phyloP scores from a whole-genome alignment of 2,113 vertebrate species.

The Psittacus erithacus region DNA sequence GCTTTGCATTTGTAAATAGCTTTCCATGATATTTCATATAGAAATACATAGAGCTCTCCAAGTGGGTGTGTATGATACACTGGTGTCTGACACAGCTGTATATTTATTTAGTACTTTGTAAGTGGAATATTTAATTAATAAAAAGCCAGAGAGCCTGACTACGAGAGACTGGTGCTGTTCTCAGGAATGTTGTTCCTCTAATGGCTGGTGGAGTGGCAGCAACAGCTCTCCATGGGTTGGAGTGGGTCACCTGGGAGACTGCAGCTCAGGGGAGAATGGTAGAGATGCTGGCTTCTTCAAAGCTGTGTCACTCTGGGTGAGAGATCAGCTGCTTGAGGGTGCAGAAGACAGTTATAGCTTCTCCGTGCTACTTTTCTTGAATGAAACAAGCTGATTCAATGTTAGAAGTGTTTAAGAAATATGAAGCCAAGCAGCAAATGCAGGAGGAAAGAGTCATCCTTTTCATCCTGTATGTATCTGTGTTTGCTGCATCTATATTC shows the following conservation, averaged over 20 bases:
- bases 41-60: neutral
- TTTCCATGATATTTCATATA: neutral
- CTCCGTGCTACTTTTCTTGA: neutral
- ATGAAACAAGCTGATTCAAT: neutral
- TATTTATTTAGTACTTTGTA: constrained; percentile 66
- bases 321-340: neutral
- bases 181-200: neutral
- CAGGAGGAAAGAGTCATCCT: neutral
- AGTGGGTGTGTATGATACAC: neutral
- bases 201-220: neutral
- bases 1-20: constrained; percentile 1
- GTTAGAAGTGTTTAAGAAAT: neutral
- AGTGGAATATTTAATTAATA: constrained; percentile 55
- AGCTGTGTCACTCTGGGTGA: neutral
- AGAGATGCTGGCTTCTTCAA: neutral
- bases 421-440: neutral
- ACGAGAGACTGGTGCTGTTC: neutral
- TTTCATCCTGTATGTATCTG: neutral
- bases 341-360: neutral
- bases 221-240: neutral
- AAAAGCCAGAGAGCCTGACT: neutral
- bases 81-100: neutral
- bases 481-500: neutral
- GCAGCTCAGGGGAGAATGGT: neutral
- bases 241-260: neutral